Conservation (phyloP, 1,140 invertebrate genomes). For the Nylanderia fulva region DNA sequence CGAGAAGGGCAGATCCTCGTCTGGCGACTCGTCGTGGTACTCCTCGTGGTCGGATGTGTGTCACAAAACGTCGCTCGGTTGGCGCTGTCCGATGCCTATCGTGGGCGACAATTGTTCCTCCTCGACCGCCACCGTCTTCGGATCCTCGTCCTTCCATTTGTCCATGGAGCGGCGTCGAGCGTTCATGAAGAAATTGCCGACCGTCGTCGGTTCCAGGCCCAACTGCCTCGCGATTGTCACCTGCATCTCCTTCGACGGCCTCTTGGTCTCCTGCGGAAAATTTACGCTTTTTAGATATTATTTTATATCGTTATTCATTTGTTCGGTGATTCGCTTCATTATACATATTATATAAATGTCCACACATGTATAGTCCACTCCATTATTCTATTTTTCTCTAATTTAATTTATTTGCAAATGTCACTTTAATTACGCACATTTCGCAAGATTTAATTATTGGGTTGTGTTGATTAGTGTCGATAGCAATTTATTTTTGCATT, state of each 20-base stretch:
- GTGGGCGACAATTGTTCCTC: slow-evolving; percentile 84
- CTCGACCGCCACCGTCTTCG: slow-evolving; percentile 85
- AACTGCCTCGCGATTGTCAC: slow-evolving; percentile 99
- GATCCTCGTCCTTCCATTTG: slow-evolving; percentile 98
- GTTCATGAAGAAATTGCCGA: slow-evolving; percentile 99
- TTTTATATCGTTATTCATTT: no score
- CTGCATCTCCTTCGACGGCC: slow-evolving; percentile 99
- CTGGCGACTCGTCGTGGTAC: slow-evolving; percentile 85
- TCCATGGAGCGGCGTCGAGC: slow-evolving; percentile 98
- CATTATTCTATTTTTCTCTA: background rate
- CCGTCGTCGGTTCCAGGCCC: slow-evolving; percentile 98
- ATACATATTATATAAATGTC: no score
- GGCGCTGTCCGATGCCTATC: slow-evolving; percentile 84
- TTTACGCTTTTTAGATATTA: background rate
- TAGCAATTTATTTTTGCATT: background rate
- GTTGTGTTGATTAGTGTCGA: background rate
- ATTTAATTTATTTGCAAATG: background rate
- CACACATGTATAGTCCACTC: no score
- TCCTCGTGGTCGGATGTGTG: slow-evolving; percentile 86
- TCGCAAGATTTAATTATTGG: background rate
- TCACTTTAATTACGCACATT: background rate
- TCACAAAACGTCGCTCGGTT: slow-evolving; percentile 85
- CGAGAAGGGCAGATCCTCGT: slow-evolving; percentile 85
- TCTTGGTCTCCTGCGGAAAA: slow-evolving; percentile 96
- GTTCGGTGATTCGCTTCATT: no score